Percentiles rank a stretch among this genome's conserved stretches.
Conservation (phyloP, 2,888 invertebrate genomes). For the Camponotus fellah region DNA sequence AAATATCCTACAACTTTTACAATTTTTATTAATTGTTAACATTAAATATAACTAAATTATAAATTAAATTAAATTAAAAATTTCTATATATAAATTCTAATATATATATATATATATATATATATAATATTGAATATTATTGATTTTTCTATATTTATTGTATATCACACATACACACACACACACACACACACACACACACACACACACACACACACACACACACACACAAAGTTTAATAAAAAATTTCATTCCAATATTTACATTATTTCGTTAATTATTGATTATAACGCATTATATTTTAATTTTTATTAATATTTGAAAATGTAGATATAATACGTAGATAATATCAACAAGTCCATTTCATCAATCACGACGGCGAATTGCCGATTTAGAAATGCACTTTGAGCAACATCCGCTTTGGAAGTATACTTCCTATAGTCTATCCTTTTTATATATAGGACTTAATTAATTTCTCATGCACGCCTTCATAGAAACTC, state of each 20-base stretch:
- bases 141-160: not conserved
- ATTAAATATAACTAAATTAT: not conserved
- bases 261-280: conserved; percentile 5
- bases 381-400: conserved; percentile 71
- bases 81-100: too few relatives aligned
- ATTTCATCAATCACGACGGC: conserved; percentile 65
- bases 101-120: too few relatives aligned
- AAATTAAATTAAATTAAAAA: not conserved
- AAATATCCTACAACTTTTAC: not conserved
- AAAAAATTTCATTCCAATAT: not conserved
- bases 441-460: conserved; percentile 42
- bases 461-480: conserved; percentile 74
- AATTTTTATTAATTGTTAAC: not conserved
- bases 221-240: not conserved
- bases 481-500: conserved; percentile 69
- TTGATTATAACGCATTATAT: not conserved
- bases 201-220: too few relatives aligned
- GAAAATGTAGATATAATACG: conserved; percentile 30
- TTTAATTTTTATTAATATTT: conserved; percentile 20
- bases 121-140: not conserved
- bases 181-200: not conserved
- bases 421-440: conserved; percentile 49
- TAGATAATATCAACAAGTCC: conserved; percentile 49
- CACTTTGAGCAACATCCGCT: conserved; percentile 72
- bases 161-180: too few relatives aligned